Conservation (phyloP, 2,797 vertebrate species). For the Malacoraja senta region DNA sequence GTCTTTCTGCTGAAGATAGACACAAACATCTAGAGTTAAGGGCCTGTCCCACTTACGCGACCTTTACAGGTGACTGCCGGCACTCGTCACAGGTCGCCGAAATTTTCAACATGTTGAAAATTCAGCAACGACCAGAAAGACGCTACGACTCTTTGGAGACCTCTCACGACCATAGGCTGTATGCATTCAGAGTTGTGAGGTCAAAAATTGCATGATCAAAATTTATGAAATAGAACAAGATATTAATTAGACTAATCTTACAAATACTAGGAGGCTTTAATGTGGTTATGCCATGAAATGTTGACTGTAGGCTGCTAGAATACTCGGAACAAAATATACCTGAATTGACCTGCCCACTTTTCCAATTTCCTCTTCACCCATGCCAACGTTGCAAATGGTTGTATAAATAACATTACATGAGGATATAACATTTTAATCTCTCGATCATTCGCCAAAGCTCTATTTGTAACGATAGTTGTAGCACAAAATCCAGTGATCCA, state of each 20-base stretch:
- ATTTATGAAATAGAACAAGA: background rate
- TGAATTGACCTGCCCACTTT: background rate
- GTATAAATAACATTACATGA: background rate
- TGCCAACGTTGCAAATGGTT: too few relatives aligned
- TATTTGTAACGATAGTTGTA: background rate
- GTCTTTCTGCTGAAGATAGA: too few relatives aligned
- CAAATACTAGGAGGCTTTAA: background rate
- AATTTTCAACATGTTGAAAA: too few relatives aligned
- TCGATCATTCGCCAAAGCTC: background rate
- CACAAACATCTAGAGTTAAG: too few relatives aligned
- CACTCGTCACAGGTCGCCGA: too few relatives aligned
- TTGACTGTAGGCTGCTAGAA: background rate
- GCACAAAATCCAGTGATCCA: background rate
- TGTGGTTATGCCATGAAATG: background rate
- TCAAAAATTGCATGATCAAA: background rate
- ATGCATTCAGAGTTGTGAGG: background rate
- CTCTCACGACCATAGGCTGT: too few relatives aligned
- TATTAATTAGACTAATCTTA: background rate
- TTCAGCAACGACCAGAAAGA: too few relatives aligned
- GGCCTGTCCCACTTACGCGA: too few relatives aligned
- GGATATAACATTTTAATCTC: background rate
- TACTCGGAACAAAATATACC: background rate
- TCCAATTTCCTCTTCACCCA: background rate
- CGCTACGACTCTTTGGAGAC: too few relatives aligned
- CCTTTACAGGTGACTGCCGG: too few relatives aligned